These are phyloP conservation scores for Setophaga kirtlandii DNA, from an alignment of 2,113 vertebrate species.

Conservation along the genomic window DNA sequence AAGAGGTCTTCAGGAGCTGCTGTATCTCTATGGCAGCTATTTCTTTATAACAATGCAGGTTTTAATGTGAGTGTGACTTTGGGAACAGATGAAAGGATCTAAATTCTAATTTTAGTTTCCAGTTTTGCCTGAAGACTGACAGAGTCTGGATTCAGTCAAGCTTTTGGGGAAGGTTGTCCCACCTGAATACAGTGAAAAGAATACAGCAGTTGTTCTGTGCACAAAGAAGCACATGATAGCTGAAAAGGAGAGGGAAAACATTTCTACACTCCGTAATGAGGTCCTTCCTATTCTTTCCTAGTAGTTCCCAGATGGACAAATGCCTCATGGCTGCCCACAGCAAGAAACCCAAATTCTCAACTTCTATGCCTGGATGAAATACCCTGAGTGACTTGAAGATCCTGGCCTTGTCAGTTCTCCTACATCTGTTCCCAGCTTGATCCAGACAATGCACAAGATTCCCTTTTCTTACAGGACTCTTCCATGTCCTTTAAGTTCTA, in stretches of 20 bases:
- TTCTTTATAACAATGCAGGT: not conserved
- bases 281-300: not conserved
- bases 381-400: not conserved
- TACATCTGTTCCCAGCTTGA: not conserved
- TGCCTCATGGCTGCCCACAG: not conserved
- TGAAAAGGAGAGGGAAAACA: not conserved
- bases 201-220: not conserved
- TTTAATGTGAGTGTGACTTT: not conserved
- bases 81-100: not conserved
- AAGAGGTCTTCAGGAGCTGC: not conserved
- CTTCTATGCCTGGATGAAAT: not conserved
- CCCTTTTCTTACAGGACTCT: not conserved
- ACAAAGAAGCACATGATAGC: not conserved
- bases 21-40: not conserved
- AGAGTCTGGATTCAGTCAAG: not conserved
- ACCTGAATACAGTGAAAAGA: not conserved
- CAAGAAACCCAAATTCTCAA: not conserved
- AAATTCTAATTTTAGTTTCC: not conserved
- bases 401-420: not conserved
- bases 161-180: not conserved
- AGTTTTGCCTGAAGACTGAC: not conserved
- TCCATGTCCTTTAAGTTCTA: not conserved
- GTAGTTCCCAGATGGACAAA: not conserved
- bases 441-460: not conserved
- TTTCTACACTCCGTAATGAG: not conserved